A percentile compares a stretch with the other conserved stretches of the same genome.
Evolutionary conservation across 2,113 vertebrate species (phyloP).

Genomic region (Malurus melanocephalus): DNA sequence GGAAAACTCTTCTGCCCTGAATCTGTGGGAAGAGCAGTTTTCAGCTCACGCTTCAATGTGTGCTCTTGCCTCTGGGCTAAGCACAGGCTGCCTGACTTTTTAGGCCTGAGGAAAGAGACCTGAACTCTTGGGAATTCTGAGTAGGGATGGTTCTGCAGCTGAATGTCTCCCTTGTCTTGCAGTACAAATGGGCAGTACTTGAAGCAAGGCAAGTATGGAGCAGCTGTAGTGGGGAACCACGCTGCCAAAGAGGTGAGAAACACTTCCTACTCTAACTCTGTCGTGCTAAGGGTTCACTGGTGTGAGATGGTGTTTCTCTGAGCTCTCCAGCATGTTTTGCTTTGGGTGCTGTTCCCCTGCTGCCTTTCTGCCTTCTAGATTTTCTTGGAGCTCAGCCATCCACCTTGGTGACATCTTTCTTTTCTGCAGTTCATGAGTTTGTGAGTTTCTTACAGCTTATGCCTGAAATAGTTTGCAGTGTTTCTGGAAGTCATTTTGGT

Average conservation of each 20-base stretch:
- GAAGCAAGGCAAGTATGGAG: slow-evolving; percentile 95
- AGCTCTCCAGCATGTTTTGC: background rate
- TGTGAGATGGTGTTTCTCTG: background rate
- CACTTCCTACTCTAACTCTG: background rate
- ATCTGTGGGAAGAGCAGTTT: background rate
- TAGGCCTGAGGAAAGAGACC: background rate
- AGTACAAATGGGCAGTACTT: slow-evolving; percentile 89
- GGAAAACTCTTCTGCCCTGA: background rate
- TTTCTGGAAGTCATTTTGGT: background rate
- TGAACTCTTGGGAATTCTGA: background rate
- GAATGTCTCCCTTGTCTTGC: slow-evolving; percentile 38
- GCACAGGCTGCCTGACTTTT: background rate
- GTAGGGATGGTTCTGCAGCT: background rate
- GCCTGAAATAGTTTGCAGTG: background rate
- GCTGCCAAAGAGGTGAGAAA: slow-evolving; percentile 84
- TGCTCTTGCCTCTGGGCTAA: background rate
- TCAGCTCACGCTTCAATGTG: background rate
- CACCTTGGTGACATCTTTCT: background rate
- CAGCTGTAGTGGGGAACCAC: slow-evolving; percentile 88
- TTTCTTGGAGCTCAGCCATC: background rate
- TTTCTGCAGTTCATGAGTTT: background rate
- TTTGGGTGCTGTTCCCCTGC: background rate
- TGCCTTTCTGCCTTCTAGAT: background rate
- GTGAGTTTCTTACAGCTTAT: background rate
- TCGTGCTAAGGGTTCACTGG: background rate